These are phyloP conservation scores for Gymnocypris eckloni DNA, from an alignment of 2,797 vertebrate genomes.

Conservation along the genomic window DNA sequence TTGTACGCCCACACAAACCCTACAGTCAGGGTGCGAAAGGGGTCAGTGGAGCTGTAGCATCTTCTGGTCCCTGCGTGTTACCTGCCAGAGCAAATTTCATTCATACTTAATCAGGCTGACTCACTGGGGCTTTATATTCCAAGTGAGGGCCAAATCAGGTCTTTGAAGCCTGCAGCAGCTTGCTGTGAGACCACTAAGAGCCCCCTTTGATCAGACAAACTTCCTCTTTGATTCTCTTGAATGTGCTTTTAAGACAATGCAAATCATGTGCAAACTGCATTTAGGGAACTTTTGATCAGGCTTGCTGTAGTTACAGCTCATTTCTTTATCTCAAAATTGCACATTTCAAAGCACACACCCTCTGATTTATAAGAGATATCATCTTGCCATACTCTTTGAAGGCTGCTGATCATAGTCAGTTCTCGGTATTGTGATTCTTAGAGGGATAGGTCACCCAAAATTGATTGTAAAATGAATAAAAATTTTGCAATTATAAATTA, in stretches of 20 bases:
- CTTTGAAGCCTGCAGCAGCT: constrained; percentile 16
- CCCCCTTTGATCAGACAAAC: constrained; percentile 41
- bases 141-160: background rate
- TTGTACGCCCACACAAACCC: constrained; percentile 58
- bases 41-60: constrained; percentile 52
- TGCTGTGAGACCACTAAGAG: constrained; percentile 30
- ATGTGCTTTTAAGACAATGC: constrained; percentile 10
- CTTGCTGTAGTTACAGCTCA: constrained; percentile 31
- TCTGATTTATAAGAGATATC: constrained; percentile 22
- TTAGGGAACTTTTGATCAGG: constrained; percentile 38
- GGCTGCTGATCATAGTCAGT: background rate
- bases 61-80: constrained; percentile 56
- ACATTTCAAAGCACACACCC: constrained; percentile 4
- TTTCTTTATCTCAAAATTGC: constrained; percentile 4
- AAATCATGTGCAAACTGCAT: constrained; percentile 15
- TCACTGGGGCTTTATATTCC: constrained; percentile 21
- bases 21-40: constrained; percentile 42
- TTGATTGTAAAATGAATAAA: background rate
- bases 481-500: background rate
- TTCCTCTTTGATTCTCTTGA: constrained; percentile 38
- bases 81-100: constrained; percentile 53
- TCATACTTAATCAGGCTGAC: constrained; percentile 26
- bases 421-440: background rate
- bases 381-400: background rate
- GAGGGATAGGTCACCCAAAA: background rate